Evolutionary conservation across 2,797 vertebrate genomes (phyloP).

Genomic region (Salmo trutta): DNA sequence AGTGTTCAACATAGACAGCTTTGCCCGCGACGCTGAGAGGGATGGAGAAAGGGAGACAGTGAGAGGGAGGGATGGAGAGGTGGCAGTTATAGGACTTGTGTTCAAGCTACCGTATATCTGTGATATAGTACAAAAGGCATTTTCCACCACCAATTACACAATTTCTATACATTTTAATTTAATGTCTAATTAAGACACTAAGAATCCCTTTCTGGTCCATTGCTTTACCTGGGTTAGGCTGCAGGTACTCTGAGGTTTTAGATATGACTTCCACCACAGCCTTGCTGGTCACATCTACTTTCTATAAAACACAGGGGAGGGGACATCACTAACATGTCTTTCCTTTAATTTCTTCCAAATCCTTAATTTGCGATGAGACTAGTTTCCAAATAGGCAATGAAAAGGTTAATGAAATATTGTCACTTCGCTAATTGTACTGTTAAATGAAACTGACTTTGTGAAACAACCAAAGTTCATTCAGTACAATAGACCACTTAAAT

Average conservation of each 20-base stretch:
- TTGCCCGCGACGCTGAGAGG: slow-evolving; percentile 88
- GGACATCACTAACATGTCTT: neutral
- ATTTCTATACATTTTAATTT: neutral
- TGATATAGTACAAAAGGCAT: neutral
- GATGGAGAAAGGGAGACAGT: neutral
- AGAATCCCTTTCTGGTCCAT: neutral
- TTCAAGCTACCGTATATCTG: neutral
- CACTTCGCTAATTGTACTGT: neutral
- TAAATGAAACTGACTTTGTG: neutral
- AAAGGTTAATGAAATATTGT: neutral
- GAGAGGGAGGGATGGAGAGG: slow-evolving; percentile 18
- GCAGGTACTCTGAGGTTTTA: slow-evolving; percentile 96
- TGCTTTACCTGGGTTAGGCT: slow-evolving; percentile 93
- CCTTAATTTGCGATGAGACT: neutral
- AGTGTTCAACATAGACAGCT: slow-evolving; percentile 96
- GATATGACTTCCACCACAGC: slow-evolving; percentile 92
- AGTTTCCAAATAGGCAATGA: too few relatives aligned
- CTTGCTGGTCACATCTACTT: slow-evolving; percentile 97
- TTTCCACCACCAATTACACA: neutral
- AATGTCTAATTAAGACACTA: neutral
- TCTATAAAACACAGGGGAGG: slow-evolving; percentile 76
- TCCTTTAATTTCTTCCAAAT: neutral
- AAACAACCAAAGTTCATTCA: neutral
- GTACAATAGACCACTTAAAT: too few relatives aligned
- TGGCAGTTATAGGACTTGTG: neutral